These are phyloP conservation scores for Lichenostomus cassidix DNA, from an alignment of 2,113 vertebrate genomes.

Conservation along the genomic window DNA sequence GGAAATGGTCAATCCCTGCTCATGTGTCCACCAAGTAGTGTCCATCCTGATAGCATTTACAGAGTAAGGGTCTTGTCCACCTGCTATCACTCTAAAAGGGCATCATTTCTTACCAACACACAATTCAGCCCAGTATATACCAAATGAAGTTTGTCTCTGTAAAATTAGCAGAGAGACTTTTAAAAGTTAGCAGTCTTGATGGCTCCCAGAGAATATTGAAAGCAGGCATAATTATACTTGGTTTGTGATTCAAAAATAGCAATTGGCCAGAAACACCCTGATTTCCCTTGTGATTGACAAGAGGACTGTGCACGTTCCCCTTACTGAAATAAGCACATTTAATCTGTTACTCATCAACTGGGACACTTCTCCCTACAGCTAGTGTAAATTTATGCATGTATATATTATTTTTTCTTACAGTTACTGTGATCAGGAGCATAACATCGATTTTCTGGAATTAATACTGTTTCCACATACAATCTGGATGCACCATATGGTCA, in stretches of 20 bases:
- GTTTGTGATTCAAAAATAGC: neutral
- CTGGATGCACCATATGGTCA: neutral
- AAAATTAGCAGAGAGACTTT: neutral
- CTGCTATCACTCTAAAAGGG: neutral
- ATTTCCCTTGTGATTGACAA: neutral
- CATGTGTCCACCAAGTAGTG: fast-evolving
- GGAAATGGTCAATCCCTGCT: neutral
- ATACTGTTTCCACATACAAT: neutral
- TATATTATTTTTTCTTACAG: neutral
- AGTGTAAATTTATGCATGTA: neutral
- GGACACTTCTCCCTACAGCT: neutral
- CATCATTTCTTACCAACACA: neutral
- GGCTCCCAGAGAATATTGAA: neutral
- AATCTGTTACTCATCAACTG: neutral
- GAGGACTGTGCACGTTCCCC: neutral
- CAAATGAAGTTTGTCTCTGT: neutral
- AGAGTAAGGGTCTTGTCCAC: neutral
- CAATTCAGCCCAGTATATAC: neutral
- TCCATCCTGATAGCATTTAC: neutral
- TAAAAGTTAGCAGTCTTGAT: neutral
- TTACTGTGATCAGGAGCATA: neutral
- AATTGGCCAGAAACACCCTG: neutral
- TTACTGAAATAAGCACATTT: neutral
- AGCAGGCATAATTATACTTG: neutral
- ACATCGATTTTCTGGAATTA: neutral